Percentiles rank a stretch among this genome's conserved stretches.
phyloP scores from a whole-genome alignment of 2,797 vertebrate genomes.

The Peromyscus eremicus region DNA sequence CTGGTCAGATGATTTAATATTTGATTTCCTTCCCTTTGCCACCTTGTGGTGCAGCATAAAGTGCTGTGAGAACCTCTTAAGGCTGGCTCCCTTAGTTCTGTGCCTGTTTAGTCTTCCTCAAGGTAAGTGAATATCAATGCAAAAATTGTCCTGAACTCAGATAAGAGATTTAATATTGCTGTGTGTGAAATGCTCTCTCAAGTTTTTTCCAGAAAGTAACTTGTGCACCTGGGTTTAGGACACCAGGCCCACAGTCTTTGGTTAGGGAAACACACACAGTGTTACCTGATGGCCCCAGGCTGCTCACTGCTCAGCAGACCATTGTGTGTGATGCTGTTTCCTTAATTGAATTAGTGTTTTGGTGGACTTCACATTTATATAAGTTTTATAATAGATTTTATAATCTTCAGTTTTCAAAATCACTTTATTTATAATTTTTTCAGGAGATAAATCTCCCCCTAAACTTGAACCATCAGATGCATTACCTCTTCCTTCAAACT shows the following conservation, averaged over 20 bases:
- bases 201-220: neutral
- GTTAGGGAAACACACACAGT: conserved; percentile 44
- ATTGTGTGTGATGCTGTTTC: conserved; percentile 87
- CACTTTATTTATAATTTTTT: conserved; percentile 94
- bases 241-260: neutral
- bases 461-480: conserved; percentile 98
- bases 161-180: conserved; percentile 24
- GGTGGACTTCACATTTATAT: conserved; percentile 90
- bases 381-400: conserved; percentile 90
- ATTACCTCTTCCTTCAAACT: conserved; percentile 95
- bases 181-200: neutral
- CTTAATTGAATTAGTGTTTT: conserved; percentile 84
- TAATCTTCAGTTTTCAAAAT: conserved; percentile 91
- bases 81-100: neutral
- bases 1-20: neutral
- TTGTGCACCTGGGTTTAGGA: neutral
- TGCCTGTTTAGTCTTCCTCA: neutral
- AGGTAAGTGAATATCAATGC: conserved; percentile 63
- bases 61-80: neutral
- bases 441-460: conserved; percentile 99
- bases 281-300: conserved; percentile 52
- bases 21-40: neutral
- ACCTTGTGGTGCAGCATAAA: neutral
- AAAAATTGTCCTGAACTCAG: neutral
- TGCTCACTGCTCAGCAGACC: conserved; percentile 78